Evolutionary conservation across 2,888 invertebrate genomes (phyloP).

Genomic region (Agrilus biguttatus): DNA sequence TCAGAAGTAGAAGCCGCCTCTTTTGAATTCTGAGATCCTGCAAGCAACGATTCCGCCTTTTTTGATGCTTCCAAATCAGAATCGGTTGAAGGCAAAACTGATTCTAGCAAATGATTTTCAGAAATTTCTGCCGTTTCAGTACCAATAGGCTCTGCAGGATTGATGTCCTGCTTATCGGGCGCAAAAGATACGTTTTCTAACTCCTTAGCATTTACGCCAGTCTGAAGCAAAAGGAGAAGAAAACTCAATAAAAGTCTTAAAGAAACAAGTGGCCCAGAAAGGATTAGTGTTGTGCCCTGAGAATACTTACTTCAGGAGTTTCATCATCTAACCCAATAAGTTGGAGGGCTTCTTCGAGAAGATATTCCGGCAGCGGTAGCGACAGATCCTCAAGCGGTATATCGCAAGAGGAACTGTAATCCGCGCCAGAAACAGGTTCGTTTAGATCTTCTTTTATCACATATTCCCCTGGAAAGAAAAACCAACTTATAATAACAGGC

Average conservation of each 20-base stretch:
- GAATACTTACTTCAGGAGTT: constrained; percentile 30
- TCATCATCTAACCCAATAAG: constrained; percentile 57
- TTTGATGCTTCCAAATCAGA: constrained; percentile 3
- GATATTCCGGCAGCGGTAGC: constrained; percentile 42
- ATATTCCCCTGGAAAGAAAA: constrained; percentile 41
- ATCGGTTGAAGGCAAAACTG: neutral
- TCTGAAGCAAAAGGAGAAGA: constrained; percentile 12
- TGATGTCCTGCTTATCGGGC: constrained; percentile 7
- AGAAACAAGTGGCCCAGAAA: too few relatives aligned
- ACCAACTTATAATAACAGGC: neutral
- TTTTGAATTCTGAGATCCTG: too few relatives aligned
- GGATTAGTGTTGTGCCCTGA: neutral
- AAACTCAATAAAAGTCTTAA: neutral
- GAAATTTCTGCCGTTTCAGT: constrained; percentile 7
- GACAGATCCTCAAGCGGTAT: constrained; percentile 40
- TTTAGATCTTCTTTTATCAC: constrained; percentile 34
- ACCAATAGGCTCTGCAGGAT: constrained; percentile 18
- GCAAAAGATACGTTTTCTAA: constrained; percentile 19
- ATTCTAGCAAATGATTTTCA: neutral
- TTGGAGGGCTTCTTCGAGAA: constrained; percentile 59
- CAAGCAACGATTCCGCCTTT: neutral
- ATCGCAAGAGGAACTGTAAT: constrained; percentile 34
- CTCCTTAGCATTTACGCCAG: constrained; percentile 22
- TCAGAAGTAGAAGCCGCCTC: constrained; percentile 4
- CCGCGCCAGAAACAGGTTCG: constrained; percentile 20